These are phyloP conservation scores for Chironomus tentans DNA, from an alignment of 2,888 invertebrate species.

Conservation along the genomic window DNA sequence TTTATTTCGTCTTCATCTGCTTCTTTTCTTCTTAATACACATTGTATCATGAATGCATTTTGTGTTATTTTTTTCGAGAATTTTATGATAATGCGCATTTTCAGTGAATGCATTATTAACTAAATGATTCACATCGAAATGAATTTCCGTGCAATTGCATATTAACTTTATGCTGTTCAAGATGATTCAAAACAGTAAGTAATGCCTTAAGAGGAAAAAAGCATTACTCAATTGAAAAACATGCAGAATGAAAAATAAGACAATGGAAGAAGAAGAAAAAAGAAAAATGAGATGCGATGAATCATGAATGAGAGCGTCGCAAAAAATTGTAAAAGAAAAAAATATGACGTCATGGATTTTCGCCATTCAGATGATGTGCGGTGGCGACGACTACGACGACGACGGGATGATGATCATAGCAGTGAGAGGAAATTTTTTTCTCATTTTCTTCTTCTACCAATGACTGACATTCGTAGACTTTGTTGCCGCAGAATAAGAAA, in stretches of 20 bases:
- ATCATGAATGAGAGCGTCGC: not conserved
- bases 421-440: not conserved
- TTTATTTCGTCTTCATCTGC: not conserved
- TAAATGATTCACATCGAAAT: no score
- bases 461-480: not conserved
- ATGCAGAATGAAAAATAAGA: not conserved
- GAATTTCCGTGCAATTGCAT: not conserved
- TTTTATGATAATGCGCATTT: not conserved
- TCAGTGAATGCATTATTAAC: not conserved
- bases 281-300: not conserved
- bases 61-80: no score
- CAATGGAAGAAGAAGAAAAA: not conserved
- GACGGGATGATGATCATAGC: not conserved
- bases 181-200: not conserved
- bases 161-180: no score
- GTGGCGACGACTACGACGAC: no score
- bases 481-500: not conserved
- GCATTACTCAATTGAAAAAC: not conserved
- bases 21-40: not conserved
- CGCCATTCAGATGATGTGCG: not conserved
- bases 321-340: not conserved
- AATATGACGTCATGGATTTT: slow-evolving; percentile 20
- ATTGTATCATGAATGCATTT: not conserved
- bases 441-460: no score
- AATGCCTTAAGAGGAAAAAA: no score